A percentile compares a stretch with the other conserved stretches of the same genome.
Conservation (phyloP, 2,888 invertebrate genomes). For the Caenorhabditis sp. region DNA sequence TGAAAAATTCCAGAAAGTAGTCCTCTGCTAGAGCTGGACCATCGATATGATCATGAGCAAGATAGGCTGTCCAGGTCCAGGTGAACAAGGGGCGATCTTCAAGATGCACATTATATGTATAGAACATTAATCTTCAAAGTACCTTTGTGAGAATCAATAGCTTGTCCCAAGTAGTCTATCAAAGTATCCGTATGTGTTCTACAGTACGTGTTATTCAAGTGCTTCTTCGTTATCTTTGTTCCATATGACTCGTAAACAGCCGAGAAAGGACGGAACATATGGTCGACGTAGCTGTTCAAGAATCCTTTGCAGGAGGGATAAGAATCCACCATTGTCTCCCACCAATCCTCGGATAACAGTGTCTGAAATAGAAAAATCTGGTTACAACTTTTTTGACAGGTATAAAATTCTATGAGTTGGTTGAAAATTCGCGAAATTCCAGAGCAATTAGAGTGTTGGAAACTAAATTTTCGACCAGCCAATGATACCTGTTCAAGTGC, state of each 20-base stretch:
- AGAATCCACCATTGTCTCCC: conserved; percentile 55
- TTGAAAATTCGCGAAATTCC: no score
- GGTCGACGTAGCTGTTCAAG: conserved; percentile 54
- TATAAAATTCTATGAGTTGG: no score
- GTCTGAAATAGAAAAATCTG: no score
- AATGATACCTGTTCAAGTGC: no score
- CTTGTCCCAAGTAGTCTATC: conserved; percentile 64
- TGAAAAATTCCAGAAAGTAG: conserved; percentile 63
- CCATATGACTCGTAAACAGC: conserved; percentile 2
- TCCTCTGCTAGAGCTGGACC: conserved; percentile 60
- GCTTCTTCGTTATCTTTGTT: conserved; percentile 7
- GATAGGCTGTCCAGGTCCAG: conserved; percentile 60
- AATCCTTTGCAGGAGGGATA: conserved; percentile 73
- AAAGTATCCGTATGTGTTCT: conserved; percentile 45
- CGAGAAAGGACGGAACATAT: conserved; percentile 65
- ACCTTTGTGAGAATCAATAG: conserved; percentile 65
- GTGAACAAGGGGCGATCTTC: conserved; percentile 68
- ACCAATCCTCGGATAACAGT: conserved; percentile 47
- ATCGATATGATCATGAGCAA: conserved; percentile 66
- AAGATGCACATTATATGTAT: neutral
- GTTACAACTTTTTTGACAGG: no score
- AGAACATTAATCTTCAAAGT: neutral
- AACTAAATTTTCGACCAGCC: no score
- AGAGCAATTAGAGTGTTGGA: no score
- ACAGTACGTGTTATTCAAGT: conserved; percentile 35